Conservation (phyloP, 35 echinoderm and acorn worm species). For the Patiria miniata region DNA sequence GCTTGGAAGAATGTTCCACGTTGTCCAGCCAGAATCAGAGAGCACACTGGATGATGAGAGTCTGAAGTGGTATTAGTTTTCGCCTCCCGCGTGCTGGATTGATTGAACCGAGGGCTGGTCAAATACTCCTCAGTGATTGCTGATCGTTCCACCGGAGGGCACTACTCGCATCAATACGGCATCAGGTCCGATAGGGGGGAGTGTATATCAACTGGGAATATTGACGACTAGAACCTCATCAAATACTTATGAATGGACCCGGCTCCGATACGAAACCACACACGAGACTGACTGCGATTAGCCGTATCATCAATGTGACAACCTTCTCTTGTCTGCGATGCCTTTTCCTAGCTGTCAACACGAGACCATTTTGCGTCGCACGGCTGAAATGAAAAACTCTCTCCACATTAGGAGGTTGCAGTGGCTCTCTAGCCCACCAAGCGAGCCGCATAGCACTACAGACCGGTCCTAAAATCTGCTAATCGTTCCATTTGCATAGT, state of each 20-base stretch:
- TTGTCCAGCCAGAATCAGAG: too few relatives aligned
- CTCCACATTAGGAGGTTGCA: constrained; percentile 16
- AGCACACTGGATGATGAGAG: too few relatives aligned
- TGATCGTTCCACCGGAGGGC: too few relatives aligned
- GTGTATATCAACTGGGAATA: too few relatives aligned
- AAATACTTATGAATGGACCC: not conserved
- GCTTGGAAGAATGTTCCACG: too few relatives aligned
- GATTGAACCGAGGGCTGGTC: too few relatives aligned
- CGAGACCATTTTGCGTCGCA: constrained; percentile 15
- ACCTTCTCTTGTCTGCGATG: not conserved
- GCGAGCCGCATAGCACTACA: constrained; percentile 13
- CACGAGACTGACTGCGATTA: not conserved
- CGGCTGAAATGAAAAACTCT: not conserved
- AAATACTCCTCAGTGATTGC: too few relatives aligned
- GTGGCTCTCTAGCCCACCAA: constrained; percentile 1
- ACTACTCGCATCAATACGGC: too few relatives aligned
- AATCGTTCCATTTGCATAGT: constrained; percentile 55
- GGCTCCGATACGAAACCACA: not conserved
- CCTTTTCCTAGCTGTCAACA: not conserved
- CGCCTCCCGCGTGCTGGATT: too few relatives aligned
- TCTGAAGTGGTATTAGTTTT: too few relatives aligned
- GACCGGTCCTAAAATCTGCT: constrained; percentile 33
- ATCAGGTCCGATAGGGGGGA: too few relatives aligned
- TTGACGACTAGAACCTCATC: not conserved
- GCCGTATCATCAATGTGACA: not conserved